phyloP scores from a whole-genome alignment of 2,888 invertebrate genomes.

The Apamea epomidion region DNA sequence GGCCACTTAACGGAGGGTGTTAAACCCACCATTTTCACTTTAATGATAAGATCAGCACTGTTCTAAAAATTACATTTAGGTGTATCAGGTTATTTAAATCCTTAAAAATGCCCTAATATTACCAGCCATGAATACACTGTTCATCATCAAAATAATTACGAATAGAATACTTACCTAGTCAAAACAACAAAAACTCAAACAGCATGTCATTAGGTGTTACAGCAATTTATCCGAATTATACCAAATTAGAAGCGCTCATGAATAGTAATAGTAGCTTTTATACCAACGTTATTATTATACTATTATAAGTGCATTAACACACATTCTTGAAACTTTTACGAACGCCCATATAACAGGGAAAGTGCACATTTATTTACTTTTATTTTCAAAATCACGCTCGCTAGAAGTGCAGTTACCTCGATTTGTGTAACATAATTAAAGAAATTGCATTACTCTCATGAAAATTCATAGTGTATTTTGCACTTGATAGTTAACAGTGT shows the following conservation, averaged over 20 bases:
- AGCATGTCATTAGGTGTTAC: conserved; percentile 53
- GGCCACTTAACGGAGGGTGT: neutral
- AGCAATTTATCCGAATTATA: conserved; percentile 62
- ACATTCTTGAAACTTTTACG: conserved; percentile 61
- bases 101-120: neutral
- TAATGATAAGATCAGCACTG: neutral
- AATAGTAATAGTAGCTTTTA: conserved; percentile 63
- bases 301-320: conserved; percentile 66
- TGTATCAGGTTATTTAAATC: neutral
- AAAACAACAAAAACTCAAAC: conserved; percentile 49
- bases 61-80: neutral
- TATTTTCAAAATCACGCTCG: conserved; percentile 62
- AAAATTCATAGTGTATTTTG: conserved; percentile 50
- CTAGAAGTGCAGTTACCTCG: conserved; percentile 43
- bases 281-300: conserved; percentile 60
- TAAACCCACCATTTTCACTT: neutral
- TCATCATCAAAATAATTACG: conserved; percentile 22
- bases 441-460: conserved; percentile 53
- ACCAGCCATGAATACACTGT: neutral
- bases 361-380: conserved; percentile 62
- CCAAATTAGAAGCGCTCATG: conserved; percentile 61
- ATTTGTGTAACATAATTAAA: conserved; percentile 47
- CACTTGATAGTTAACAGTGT: conserved; percentile 18
- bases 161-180: conserved; percentile 18
- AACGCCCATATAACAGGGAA: conserved; percentile 59